phyloP scores from a whole-genome alignment of 2,888 invertebrate genomes.

The Plusia festucae region DNA sequence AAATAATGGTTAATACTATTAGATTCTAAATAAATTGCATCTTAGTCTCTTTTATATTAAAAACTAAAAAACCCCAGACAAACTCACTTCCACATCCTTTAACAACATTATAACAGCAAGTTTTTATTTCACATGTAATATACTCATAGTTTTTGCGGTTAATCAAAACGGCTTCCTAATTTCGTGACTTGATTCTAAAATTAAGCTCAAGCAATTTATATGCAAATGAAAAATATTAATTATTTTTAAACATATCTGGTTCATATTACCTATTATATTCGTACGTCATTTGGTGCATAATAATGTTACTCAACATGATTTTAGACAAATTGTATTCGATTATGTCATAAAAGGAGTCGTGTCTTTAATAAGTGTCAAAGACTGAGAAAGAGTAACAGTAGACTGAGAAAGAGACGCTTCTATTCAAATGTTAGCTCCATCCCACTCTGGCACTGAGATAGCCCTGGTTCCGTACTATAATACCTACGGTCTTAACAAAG shows the following conservation, averaged over 20 bases:
- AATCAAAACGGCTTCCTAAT: slow-evolving; percentile 50
- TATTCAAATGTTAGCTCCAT: background rate
- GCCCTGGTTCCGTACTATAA: background rate
- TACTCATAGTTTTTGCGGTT: slow-evolving; percentile 38
- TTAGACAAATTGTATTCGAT: slow-evolving; percentile 12
- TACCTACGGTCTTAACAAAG: slow-evolving; percentile 3
- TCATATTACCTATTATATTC: slow-evolving; percentile 43
- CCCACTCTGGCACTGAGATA: background rate
- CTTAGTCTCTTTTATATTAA: slow-evolving; percentile 20
- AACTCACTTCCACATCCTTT: slow-evolving; percentile 34
- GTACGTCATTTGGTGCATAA: slow-evolving; percentile 23
- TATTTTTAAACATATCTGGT: slow-evolving; percentile 49
- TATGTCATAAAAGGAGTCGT: background rate
- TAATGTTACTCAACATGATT: slow-evolving; percentile 1
- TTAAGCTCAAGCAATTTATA: slow-evolving; percentile 52
- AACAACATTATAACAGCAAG: slow-evolving; percentile 46
- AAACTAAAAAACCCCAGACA: background rate
- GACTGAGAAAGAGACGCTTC: background rate
- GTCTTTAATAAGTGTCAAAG: background rate
- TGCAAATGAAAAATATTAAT: slow-evolving; percentile 56
- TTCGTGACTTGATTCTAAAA: slow-evolving; percentile 52
- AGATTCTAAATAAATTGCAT: background rate
- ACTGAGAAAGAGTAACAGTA: too few species aligned
- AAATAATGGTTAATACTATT: background rate
- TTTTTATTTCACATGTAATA: slow-evolving; percentile 49